Evolutionary conservation across 2,888 invertebrate genomes (phyloP), one percentile per base, ranked within the genome.

Genomic region (Aproaerema taeniolella): DNA sequence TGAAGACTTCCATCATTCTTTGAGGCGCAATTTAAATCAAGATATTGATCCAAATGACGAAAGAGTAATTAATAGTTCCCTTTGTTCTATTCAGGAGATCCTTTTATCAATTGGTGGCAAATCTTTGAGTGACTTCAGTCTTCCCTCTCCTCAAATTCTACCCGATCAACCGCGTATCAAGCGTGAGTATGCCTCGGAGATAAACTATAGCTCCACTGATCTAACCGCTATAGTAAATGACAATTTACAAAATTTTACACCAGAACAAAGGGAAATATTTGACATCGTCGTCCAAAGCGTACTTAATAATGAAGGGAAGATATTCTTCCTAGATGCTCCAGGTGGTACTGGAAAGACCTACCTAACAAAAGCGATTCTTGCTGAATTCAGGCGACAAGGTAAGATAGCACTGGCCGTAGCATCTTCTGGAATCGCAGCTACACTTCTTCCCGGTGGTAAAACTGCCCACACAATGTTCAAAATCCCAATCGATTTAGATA

Each of bases 281-380:
- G n/a, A 35, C 2, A n/a, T n/a, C 2, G 26, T 35, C 2, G n/a
- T 9, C 8, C 12, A 25, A 13, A 25, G 26, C 14, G 34, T 25
- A 1, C 9, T 13, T 14, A 13, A 7, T 25, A 2, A 2, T 24
- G 1, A 6, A 6, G 29, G 25, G 2, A 14, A 34, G 14, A 34
- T 28, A 13, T 11, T 35, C 2, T 35, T 35, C 12, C 15, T 26
- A 13, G 28, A 35, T 28, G 35, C 28, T 15, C 24, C 31, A n/a
- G 25, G 38, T n/a, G 31, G 31, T 1, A 38, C 38, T 2, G 31
- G 31, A 10, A 31, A 38, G 20, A 39, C 28, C 1, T 39, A 28
- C 17, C 33, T 39, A 6, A 39, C 33, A 12, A 33, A 33, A 32
- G 17, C 17, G 1, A 28, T 33, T 8, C n/a, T 39, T 5, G 29